Percentiles rank a stretch among this genome's conserved stretches.
Conservation (phyloP, 2,888 invertebrate genomes). For the Arctia plantaginis region DNA sequence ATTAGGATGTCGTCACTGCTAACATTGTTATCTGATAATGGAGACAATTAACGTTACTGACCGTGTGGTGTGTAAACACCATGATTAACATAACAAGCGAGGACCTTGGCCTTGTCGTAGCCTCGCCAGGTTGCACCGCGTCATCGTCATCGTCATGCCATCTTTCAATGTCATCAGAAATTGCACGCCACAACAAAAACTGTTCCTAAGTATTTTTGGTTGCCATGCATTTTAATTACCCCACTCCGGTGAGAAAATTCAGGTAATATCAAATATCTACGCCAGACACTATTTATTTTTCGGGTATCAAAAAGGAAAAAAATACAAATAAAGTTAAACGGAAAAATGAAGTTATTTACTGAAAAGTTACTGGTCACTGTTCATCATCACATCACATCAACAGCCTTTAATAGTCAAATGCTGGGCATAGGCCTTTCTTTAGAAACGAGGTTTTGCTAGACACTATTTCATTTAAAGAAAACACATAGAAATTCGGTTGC, state of each 20-base stretch:
- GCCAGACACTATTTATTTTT: slow-evolving; percentile 14
- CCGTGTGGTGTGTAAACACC: slow-evolving; percentile 56
- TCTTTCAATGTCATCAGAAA: slow-evolving; percentile 47
- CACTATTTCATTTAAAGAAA: too few species aligned
- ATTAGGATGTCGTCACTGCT: background rate
- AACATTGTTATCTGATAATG: slow-evolving; percentile 9
- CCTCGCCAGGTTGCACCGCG: slow-evolving; percentile 42
- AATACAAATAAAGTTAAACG: too few species aligned
- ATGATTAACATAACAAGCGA: slow-evolving; percentile 69
- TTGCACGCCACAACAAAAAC: slow-evolving; percentile 34
- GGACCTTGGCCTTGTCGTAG: slow-evolving; percentile 70
- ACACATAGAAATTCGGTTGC: too few species aligned
- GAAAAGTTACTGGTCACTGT: too few species aligned
- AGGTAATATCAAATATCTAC: slow-evolving; percentile 13
- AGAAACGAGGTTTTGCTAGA: too few species aligned
- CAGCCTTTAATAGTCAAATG: too few species aligned
- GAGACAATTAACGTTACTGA: slow-evolving; percentile 29
- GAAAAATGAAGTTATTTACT: too few species aligned
- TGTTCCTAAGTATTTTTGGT: slow-evolving; percentile 13
- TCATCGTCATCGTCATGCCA: slow-evolving; percentile 42
- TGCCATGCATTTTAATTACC: slow-evolving; percentile 10
- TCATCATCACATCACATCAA: too few species aligned
- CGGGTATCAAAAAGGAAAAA: too few species aligned
- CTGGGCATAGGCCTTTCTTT: too few species aligned
- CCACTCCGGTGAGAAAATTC: background rate